Evolutionary conservation across 2,113 vertebrate genomes (phyloP).

Genomic region (Phalacrocorax pelagicus): DNA sequence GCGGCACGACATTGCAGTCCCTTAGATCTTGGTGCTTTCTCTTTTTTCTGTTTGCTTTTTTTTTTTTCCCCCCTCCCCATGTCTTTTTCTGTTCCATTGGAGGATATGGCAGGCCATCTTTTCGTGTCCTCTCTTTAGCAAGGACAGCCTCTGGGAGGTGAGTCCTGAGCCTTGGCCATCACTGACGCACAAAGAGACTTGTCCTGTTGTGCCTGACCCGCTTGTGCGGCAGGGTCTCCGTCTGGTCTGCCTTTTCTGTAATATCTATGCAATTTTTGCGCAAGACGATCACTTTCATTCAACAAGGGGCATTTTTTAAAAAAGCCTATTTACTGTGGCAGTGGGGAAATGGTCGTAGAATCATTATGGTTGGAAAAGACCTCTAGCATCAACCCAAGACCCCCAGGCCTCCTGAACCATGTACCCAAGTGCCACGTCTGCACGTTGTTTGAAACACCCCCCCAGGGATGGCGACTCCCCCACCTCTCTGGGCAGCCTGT

Average conservation of each 20-base stretch:
- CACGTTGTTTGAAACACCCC: no score
- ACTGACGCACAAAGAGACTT: accelerated
- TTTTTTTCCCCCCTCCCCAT: no score
- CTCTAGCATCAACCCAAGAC: no score
- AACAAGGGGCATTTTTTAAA: neutral
- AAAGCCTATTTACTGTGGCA: neutral
- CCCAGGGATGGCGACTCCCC: no score
- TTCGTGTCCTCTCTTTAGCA: accelerated
- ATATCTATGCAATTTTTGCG: neutral
- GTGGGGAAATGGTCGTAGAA: neutral
- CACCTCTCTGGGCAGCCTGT: no score
- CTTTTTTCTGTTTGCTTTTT: no score
- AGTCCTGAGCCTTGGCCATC: accelerated
- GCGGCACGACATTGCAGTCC: neutral
- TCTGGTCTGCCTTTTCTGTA: neutral
- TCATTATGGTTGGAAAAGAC: no score
- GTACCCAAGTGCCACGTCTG: no score
- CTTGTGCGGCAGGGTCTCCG: accelerated
- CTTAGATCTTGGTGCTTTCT: accelerated
- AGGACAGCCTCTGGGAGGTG: neutral
- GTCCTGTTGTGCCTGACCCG: no score
- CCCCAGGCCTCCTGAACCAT: no score
- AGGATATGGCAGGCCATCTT: accelerated
- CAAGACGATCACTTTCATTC: neutral
- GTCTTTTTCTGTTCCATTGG: accelerated